A percentile compares a stretch with the other conserved stretches of the same genome.
Evolutionary conservation across 2,888 invertebrate species (phyloP).

Genomic region (Sisyra terminalis): DNA sequence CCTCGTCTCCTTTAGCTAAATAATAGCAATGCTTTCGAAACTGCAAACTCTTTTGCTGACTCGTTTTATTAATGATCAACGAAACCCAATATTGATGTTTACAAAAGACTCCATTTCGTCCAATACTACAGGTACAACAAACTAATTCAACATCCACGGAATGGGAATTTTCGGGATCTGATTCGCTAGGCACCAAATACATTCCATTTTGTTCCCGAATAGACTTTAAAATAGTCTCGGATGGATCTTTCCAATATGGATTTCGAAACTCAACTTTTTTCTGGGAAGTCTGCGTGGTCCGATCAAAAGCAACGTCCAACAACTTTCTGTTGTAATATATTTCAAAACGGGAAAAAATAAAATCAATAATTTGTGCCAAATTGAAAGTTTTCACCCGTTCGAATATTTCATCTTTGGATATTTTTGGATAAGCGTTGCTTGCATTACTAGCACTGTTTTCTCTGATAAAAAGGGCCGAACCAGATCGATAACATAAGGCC

Average conservation of each 20-base stretch:
- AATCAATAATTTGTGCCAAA: conserved; percentile 2
- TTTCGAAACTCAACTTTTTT: not conserved
- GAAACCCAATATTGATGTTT: conserved; percentile 4
- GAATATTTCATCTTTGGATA: conserved; percentile 4
- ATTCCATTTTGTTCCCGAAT: conserved; percentile 1
- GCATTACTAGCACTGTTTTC: not conserved
- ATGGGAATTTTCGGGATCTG: not conserved
- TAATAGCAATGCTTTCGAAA: conserved; percentile 2
- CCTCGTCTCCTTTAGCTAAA: conserved; percentile 2
- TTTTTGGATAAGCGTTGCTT: not conserved
- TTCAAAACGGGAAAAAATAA: conserved; percentile 2
- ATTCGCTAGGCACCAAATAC: conserved; percentile 3
- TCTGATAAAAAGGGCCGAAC: not conserved
- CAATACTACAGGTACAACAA: conserved; percentile 3
- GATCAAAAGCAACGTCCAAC: not conserved
- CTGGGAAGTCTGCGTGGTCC: not conserved
- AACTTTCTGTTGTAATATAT: not conserved
- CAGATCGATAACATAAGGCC: conserved; percentile 3
- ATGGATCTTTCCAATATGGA: conserved; percentile 1
- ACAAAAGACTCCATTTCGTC: conserved; percentile 1
- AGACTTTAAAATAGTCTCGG: not conserved
- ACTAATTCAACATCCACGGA: not conserved
- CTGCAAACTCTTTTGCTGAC: not conserved
- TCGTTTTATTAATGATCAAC: not conserved
- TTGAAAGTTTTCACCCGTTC: conserved; percentile 2